Conservation (phyloP, 2,888 invertebrate species). For the Clanis bilineata region DNA sequence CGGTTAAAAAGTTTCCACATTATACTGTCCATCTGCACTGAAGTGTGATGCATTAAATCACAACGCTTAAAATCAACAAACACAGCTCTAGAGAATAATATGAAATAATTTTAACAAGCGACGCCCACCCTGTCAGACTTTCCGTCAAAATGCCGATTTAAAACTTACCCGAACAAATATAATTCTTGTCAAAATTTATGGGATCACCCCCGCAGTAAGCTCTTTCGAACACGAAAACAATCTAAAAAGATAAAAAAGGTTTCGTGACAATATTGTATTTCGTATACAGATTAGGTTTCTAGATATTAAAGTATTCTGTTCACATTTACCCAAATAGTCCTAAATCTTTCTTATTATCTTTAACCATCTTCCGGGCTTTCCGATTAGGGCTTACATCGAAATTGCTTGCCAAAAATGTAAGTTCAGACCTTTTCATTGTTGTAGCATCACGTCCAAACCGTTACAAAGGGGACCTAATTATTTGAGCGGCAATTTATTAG, state of each 20-base stretch:
- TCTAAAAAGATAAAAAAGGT: not conserved
- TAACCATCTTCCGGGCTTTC: not conserved
- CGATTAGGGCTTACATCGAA: not conserved
- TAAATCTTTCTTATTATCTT: not conserved
- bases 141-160: too few species aligned
- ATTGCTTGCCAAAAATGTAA: not conserved
- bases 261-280: not conserved
- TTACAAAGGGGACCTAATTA: not conserved
- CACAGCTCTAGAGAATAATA: too few species aligned
- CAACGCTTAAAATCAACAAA: too few species aligned
- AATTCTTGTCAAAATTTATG: too few species aligned
- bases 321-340: not conserved
- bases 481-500: not conserved
- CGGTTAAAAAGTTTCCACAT: too few species aligned
- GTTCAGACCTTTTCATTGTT: constrained; percentile 3
- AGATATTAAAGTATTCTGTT: not conserved
- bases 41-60: too few species aligned
- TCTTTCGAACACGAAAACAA: too few species aligned
- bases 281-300: not conserved
- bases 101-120: too few species aligned
- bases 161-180: too few species aligned
- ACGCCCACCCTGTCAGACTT: too few species aligned
- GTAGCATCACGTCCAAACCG: not conserved
- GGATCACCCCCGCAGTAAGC: too few species aligned
- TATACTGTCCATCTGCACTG: too few species aligned